Conservation (phyloP, 2,797 vertebrate genomes). For the Anguilla anguilla region DNA sequence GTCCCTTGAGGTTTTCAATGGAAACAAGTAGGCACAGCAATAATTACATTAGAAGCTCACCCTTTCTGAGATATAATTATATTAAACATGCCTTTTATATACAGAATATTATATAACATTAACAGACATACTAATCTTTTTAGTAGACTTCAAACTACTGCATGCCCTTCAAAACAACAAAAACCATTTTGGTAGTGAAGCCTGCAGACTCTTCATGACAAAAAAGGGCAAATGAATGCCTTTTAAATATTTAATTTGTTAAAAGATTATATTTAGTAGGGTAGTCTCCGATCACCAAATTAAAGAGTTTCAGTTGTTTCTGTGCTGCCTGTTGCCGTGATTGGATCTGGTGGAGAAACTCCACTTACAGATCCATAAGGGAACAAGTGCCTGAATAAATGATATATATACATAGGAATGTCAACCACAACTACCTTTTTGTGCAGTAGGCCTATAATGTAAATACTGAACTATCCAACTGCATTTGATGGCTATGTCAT, state of each 20-base stretch:
- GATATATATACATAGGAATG: background rate
- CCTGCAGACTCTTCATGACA: conserved; percentile 19
- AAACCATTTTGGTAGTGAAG: background rate
- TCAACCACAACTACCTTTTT: background rate
- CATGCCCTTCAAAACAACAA: conserved; percentile 23
- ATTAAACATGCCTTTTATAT: no score
- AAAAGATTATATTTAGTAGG: conserved; percentile 36
- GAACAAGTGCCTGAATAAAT: background rate
- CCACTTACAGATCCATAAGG: conserved; percentile 39
- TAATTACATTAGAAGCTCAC: no score
- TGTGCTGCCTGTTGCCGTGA: conserved; percentile 25
- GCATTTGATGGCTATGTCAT: background rate
- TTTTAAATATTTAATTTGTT: conserved; percentile 39
- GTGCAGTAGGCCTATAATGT: background rate
- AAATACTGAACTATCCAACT: background rate
- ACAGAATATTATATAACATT: no score
- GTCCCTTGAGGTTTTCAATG: no score
- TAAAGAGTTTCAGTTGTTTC: conserved; percentile 30
- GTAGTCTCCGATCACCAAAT: conserved; percentile 36
- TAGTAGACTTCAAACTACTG: background rate
- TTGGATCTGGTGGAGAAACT: conserved; percentile 32
- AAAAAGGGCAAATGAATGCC: conserved; percentile 23
- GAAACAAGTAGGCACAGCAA: no score
- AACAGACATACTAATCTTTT: background rate
- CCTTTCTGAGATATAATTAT: no score